Percentiles rank a stretch among this genome's conserved stretches.
Conservation (phyloP, 92 coral and sea anemone genomes). For the Desmophyllum pertusum region DNA sequence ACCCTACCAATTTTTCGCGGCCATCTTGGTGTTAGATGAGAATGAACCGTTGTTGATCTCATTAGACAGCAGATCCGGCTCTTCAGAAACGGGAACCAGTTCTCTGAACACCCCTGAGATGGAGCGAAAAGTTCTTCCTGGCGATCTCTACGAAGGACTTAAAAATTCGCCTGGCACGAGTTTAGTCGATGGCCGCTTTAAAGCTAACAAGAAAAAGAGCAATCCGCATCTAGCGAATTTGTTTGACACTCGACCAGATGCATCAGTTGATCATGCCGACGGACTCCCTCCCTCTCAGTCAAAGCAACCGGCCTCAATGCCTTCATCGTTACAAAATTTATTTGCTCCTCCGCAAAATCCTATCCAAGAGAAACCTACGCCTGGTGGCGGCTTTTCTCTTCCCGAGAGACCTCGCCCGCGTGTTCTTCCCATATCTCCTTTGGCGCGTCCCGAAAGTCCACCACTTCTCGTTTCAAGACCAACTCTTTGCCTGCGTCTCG, state of each 20-base stretch:
- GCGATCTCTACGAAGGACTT: conserved; percentile 22
- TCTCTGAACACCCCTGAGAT: conserved; percentile 19
- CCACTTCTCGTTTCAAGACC: not conserved
- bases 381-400: not conserved
- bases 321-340: conserved; percentile 20
- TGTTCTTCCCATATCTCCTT: conserved; percentile 28
- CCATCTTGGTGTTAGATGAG: conserved; percentile 34
- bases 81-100: conserved; percentile 27
- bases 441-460: conserved; percentile 2
- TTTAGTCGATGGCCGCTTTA: conserved; percentile 21
- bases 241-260: not conserved
- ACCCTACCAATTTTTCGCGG: not conserved
- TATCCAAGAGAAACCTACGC: not conserved
- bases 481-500: conserved; percentile 23
- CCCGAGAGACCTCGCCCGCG: conserved; percentile 5
- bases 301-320: conserved; percentile 14
- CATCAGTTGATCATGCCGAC: conserved; percentile 1
- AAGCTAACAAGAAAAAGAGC: not conserved
- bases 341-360: conserved; percentile 12
- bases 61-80: conserved; percentile 22
- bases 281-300: not conserved
- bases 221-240: conserved; percentile 24
- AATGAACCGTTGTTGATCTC: conserved; percentile 25
- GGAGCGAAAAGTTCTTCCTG: not conserved
- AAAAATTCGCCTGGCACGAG: conserved; percentile 20